A percentile compares a stretch with the other conserved stretches of the same genome.
Evolutionary conservation across 2,797 vertebrate species (phyloP).

Genomic region (Buphagus erythrorhynchus): DNA sequence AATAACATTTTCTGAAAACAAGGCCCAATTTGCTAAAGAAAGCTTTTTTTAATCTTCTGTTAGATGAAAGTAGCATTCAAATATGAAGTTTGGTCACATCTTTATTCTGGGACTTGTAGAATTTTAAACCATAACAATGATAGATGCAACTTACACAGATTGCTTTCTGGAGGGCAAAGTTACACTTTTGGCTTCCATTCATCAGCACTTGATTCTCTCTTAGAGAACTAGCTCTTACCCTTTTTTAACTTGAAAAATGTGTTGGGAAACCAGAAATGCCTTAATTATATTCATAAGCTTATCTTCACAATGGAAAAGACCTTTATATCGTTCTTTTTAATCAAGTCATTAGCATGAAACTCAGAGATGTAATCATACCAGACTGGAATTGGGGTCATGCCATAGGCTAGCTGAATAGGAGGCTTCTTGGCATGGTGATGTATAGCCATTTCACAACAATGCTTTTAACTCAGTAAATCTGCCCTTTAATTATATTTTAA

Average conservation of each 20-base stretch:
- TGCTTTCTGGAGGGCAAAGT: slow-evolving; percentile 1
- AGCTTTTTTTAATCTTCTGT: not conserved
- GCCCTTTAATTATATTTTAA: slow-evolving; percentile 77
- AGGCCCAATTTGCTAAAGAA: not conserved
- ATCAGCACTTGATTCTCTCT: slow-evolving; percentile 8
- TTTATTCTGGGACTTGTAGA: not conserved
- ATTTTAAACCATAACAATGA: slow-evolving; percentile 7
- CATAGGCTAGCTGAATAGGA: slow-evolving; percentile 65
- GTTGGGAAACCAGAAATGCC: slow-evolving; percentile 36
- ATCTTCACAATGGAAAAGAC: slow-evolving; percentile 65
- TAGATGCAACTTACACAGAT: not conserved
- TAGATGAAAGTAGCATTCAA: not conserved
- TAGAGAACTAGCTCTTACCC: slow-evolving; percentile 24
- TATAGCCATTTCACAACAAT: slow-evolving; percentile 62
- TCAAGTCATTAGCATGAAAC: slow-evolving; percentile 78
- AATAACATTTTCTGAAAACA: not conserved
- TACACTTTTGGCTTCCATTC: slow-evolving; percentile 24
- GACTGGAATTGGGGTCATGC: slow-evolving; percentile 76
- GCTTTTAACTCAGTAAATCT: slow-evolving; percentile 62
- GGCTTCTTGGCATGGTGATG: slow-evolving; percentile 70
- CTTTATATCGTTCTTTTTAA: slow-evolving; percentile 72
- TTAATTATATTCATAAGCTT: slow-evolving; percentile 74
- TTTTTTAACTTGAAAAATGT: slow-evolving; percentile 62
- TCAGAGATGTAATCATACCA: slow-evolving; percentile 74
- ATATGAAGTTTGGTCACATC: not conserved